These are phyloP conservation scores for Clanis bilineata DNA, from an alignment of 2,888 invertebrate species.

Conservation along the genomic window DNA sequence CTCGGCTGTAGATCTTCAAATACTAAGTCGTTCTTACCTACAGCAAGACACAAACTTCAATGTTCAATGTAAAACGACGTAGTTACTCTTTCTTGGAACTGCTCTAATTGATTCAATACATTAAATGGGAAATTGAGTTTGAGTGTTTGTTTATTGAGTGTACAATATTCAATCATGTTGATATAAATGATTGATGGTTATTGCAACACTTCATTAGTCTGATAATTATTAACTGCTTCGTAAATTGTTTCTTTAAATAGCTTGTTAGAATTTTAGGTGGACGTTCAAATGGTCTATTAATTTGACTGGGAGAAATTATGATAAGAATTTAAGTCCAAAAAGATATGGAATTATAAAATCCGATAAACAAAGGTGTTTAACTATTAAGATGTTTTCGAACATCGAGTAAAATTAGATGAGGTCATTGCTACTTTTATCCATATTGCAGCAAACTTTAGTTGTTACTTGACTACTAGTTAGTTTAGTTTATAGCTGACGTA, in stretches of 20 bases:
- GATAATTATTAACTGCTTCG: conserved; percentile 3
- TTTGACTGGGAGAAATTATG: too few relatives aligned
- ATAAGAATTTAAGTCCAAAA: too few relatives aligned
- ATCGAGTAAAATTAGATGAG: too few relatives aligned
- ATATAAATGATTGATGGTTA: conserved; percentile 5
- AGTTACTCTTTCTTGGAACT: background rate
- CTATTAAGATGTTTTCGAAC: too few relatives aligned
- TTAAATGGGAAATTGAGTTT: background rate
- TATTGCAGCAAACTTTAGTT: too few relatives aligned
- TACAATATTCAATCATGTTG: conserved; percentile 6
- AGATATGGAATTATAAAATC: too few relatives aligned
- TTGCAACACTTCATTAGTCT: conserved; percentile 2
- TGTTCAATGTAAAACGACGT: background rate
- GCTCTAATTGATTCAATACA: background rate
- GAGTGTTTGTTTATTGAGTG: conserved; percentile 5
- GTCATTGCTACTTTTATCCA: too few relatives aligned
- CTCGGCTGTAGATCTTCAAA: too few relatives aligned
- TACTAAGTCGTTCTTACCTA: too few relatives aligned
- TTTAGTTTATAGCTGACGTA: too few relatives aligned
- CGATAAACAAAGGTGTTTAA: too few relatives aligned
- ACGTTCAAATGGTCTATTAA: background rate
- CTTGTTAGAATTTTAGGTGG: background rate
- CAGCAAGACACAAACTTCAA: background rate
- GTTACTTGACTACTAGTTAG: too few relatives aligned
- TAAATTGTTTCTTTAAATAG: conserved; percentile 8